Conservation (phyloP, 2,113 vertebrate genomes). For the Gobio gobio region DNA sequence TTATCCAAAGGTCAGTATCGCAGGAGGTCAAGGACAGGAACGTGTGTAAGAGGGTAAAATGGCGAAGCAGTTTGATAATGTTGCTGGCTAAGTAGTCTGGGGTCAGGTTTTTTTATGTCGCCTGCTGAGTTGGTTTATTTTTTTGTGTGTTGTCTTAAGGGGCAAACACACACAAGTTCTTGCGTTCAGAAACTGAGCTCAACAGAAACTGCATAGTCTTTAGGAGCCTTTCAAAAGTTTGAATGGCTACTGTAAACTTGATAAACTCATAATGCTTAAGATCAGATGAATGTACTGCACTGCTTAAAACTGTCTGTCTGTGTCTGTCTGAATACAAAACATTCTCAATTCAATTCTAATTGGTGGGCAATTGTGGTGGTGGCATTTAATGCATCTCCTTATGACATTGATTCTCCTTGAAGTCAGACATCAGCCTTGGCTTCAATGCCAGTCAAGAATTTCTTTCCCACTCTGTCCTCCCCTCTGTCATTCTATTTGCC, state of each 20-base stretch:
- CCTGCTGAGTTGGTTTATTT: conserved; percentile 21
- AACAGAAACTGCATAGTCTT: background rate
- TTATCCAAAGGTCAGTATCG: conserved; percentile 26
- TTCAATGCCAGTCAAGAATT: conserved; percentile 2
- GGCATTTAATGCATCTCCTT: background rate
- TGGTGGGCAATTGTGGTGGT: background rate
- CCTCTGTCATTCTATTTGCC: conserved; percentile 31
- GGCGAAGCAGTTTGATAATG: background rate
- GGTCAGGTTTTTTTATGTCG: conserved; percentile 12
- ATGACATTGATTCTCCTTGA: conserved; percentile 36
- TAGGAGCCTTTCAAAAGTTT: background rate
- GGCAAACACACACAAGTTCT: background rate
- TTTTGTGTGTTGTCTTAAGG: background rate
- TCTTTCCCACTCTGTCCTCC: background rate
- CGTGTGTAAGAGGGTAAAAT: background rate
- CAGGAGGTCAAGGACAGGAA: conserved; percentile 20
- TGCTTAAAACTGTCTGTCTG: background rate
- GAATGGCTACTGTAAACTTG: background rate
- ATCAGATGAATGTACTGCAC: too few relatives aligned
- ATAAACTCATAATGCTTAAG: background rate
- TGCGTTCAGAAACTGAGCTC: background rate
- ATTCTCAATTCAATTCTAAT: background rate
- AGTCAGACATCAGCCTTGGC: background rate
- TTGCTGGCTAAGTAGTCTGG: conserved; percentile 16
- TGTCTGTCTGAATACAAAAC: background rate